Base-by-base conservation (phyloP, 2,888 invertebrate genomes). In the Tanytarsus gracilentus region DNA sequence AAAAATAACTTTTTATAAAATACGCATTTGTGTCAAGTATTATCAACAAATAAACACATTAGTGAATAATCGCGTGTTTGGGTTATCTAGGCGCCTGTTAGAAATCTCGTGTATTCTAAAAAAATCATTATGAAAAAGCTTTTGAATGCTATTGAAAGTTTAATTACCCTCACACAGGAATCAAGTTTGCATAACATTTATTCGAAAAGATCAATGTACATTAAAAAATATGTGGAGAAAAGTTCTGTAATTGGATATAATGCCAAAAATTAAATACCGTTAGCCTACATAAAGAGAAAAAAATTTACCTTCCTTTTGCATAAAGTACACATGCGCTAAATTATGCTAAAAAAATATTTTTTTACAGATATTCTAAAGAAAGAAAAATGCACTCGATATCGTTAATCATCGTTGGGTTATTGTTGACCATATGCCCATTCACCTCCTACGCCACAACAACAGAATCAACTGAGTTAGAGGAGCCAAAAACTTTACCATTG, bases 341-440 rank as follows among this genome's bases (percentile, higher is more conserved):
- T 21, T 16, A 9, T 40, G 21, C 11, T 18, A 44, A 44, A 36
- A 18, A 18, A 18, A 27, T 14, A 49, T 49, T 2, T 49, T n/a
- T 8, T 49, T 49, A 21, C 26, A 25, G 14, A 44, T 44, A 21
- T 44, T 14, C 44, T 16, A n/a, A 21, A 16, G 9, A 21, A 11
- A 18, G 16, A 21, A 52, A 53, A 27, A 58, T 58, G 58, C 44
- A 58, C 18, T 58, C 58, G 30, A 40, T 58, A 48, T 48, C 48
- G 25, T 21, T 58, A 14, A 21, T 40, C 21, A 9, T 48, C 18
- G 14, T 58, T 26, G 58, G 40, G 16, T 16, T 58, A 11, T 21
- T 58, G 58, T 40, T 40, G n/a, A 26, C 36, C 25, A 29, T 16
- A 6, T 26, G 27, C 25, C 26, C 27, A 25, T 25, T 18, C 7